Conservation (phyloP, 2,113 vertebrate genomes). For the Hemibagrus wyckioides region DNA sequence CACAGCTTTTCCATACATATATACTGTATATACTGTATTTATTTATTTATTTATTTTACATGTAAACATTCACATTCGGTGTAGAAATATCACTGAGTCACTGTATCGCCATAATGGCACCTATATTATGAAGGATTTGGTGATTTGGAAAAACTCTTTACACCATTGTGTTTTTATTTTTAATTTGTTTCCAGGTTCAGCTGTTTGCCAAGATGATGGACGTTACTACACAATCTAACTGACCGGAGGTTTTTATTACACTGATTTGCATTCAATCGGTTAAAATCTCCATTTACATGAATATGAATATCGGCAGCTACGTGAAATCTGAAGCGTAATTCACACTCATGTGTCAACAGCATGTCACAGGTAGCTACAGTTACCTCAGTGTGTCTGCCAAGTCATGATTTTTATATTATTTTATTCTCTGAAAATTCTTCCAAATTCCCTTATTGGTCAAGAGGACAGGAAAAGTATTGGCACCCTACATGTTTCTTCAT, state of each 20-base stretch:
- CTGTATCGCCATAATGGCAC: conserved; percentile 5
- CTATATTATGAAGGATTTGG: neutral
- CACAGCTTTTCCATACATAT: conserved; percentile 35
- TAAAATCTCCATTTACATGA: neutral
- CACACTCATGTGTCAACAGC: neutral
- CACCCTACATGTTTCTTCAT: neutral
- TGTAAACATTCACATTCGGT: neutral
- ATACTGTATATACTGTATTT: neutral
- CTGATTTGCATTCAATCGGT: neutral
- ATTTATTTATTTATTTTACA: neutral
- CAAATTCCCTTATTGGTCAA: no score
- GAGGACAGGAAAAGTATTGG: neutral
- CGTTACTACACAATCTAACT: neutral
- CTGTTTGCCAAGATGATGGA: neutral
- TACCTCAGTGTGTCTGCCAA: neutral
- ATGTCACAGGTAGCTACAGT: neutral
- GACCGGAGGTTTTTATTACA: neutral
- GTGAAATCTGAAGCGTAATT: neutral
- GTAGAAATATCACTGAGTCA: conserved; percentile 17
- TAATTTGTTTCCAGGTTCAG: neutral
- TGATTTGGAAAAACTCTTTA: neutral
- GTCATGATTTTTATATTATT: neutral
- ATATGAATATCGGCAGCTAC: neutral
- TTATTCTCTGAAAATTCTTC: neutral
- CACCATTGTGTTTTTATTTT: neutral